Base-by-base conservation (phyloP, 2,797 vertebrate genomes). In the Darevskia mixta region DNA sequence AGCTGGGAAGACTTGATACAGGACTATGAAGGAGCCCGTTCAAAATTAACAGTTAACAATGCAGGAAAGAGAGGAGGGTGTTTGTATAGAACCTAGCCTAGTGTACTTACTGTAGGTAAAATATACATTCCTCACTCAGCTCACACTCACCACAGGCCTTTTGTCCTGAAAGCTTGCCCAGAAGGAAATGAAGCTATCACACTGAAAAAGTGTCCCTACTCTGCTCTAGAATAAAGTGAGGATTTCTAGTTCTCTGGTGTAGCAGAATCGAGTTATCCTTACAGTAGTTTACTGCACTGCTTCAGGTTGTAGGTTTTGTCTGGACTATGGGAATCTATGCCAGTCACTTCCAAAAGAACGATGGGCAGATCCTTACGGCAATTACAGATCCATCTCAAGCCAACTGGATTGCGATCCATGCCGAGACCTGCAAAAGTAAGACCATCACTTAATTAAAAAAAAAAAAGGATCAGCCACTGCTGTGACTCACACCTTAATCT, bases 391-490 rank as follows among this genome's bases (percentile, higher is more conserved):
- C 82, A 64, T 92, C 78, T 9, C 90, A 95, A 71, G 38, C 86
- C 69, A 91, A 93, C 58, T 92, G 90, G 88, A 91, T 94, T 83
- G 82, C 90, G 32, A 29, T 35, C 82, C 86, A 95, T 4, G 11
- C 90, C 15, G 86, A 92, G 17, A 86, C 78, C 71, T 94, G 92
- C 43, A 92, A 93, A 84, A 66, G 89, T 94, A 90, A 95, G 85
- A 85, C 1, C 29, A 35, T 41, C 13, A 0, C n/a, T 27, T 75
- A n/a, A n/a, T n/a, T n/a, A 45, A 49, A 49, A 45, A 45, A 43
- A 66, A 49, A 75, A 17, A 71, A 49, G 76, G 23, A 81, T 75
- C 38, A 49, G 29, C 49, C 29, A 32, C 29, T 25, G 25, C 69
- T 27, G 35, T 73, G 55, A 82, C 27, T 82, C 35, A 58, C 18